These are phyloP conservation scores for Pantherophis guttatus DNA, from an alignment of 2,113 vertebrate species.

Conservation along the genomic window DNA sequence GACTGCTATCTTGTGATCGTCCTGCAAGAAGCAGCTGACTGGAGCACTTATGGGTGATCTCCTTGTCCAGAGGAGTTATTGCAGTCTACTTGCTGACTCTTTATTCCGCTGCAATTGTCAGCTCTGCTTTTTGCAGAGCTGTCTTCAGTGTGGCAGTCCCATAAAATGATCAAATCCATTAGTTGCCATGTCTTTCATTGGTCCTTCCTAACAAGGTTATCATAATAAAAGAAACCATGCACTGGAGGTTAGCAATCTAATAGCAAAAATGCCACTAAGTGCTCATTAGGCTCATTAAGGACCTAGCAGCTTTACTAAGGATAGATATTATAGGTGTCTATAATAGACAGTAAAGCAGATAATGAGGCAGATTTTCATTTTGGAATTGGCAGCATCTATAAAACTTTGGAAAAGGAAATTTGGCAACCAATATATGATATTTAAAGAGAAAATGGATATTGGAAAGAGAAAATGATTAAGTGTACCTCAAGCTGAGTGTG, in stretches of 20 bases:
- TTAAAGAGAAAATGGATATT: neutral
- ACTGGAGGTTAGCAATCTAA: neutral
- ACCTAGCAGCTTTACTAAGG: neutral
- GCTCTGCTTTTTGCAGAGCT: neutral
- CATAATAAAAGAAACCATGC: neutral
- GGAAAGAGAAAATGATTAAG: neutral
- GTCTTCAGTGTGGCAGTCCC: neutral
- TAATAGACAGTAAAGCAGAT: neutral
- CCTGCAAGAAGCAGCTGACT: neutral
- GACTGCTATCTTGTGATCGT: neutral
- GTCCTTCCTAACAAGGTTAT: neutral
- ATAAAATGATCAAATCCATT: neutral
- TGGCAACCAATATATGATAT: neutral
- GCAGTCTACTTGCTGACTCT: neutral
- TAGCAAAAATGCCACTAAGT: neutral
- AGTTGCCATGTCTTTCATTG: neutral
- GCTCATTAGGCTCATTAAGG: neutral
- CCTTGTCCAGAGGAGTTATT: neutral
- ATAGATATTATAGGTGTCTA: neutral
- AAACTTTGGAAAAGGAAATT: neutral
- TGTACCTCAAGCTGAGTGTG: neutral
- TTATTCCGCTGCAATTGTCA: neutral
- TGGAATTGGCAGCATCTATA: neutral
- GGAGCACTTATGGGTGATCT: neutral
- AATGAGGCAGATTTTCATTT: neutral